Conservation (phyloP, 2,888 invertebrate species). For the Limnephilus auricula region DNA sequence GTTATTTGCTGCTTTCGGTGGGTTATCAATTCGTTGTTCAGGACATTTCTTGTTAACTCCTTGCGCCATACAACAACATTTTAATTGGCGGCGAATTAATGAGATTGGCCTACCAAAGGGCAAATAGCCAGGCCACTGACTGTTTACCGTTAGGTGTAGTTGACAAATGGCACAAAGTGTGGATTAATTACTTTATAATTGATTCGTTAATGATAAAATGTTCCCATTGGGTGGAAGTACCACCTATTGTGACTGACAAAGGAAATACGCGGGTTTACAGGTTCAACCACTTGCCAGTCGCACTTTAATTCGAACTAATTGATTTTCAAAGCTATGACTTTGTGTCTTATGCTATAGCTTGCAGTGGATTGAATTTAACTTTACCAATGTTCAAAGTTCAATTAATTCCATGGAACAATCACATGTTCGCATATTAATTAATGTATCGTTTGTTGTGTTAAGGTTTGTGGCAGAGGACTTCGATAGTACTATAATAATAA, state of each 20-base stretch:
- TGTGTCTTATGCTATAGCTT: background rate
- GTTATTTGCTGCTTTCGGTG: background rate
- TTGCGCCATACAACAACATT: background rate
- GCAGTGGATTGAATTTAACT: background rate
- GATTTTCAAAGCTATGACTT: background rate
- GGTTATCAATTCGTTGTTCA: background rate
- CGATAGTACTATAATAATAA: no score
- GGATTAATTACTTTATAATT: slow-evolving; percentile 64
- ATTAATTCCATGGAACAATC: background rate
- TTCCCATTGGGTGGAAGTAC: background rate
- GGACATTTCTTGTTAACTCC: background rate
- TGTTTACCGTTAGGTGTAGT: slow-evolving; percentile 33
- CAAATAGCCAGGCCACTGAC: slow-evolving; percentile 38
- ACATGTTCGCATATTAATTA: no score
- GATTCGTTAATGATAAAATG: slow-evolving; percentile 61
- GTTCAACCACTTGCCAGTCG: background rate
- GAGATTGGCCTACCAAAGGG: slow-evolving; percentile 44
- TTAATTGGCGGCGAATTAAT: background rate
- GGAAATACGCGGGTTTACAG: background rate
- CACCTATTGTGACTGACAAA: background rate
- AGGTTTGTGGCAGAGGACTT: no score
- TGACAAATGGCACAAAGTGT: slow-evolving; percentile 47
- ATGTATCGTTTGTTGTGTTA: no score
- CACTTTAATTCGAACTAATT: background rate
- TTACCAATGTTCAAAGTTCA: background rate